Evolutionary conservation across 2,113 vertebrate genomes (phyloP), one percentile per base, ranked within the genome.

Genomic region (Semnornis frantzii): DNA sequence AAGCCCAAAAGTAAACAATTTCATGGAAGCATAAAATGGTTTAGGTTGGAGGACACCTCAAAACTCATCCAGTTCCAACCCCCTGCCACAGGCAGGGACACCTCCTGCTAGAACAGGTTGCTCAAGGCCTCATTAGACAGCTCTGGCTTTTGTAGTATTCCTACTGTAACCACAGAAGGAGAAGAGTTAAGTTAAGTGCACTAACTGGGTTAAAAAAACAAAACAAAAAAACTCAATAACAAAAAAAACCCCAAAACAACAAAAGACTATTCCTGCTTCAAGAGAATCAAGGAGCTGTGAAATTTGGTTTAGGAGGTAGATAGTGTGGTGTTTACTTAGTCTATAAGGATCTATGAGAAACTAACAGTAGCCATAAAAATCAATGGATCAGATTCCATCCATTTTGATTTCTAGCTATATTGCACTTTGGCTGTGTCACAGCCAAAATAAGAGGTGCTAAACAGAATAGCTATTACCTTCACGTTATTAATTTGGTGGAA

Each of bases 271-370:
- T 94, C 6, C 15, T 93, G 42, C 89, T 96, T 70, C 69, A 42
- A 65, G 64, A 95, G 73, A 48, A 34, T 92, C 70, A 94, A 75
- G 93, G 89, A 96, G 63, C 83, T 95, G 90, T 88, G 94, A 97
- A 89, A 92, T 96, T 93, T 91, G 88, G 82, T 95, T 89, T 84
- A 42, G 78, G 50, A 79, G 63, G 74, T 65, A 84, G 65, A 19
- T 7, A 44, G 66, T 16, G n/a, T 37, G 18, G 46, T 69, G 54
- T 82, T 88, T 88, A 82, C 44, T 79, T 73, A 78, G 66, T 25
- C 66, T 33, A 73, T 78, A 77, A 90, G 70, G 85, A 65, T 75
- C 85, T 79, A 84, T 92, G 77, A 72, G 54, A 84, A 94, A 65
- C 33, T 82, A 93, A 72, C 54, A 58, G 63, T 23, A 72, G 39